Evolutionary conservation across 2,797 vertebrate genomes (phyloP).

Genomic region (Heteromormyrus szaboi): DNA sequence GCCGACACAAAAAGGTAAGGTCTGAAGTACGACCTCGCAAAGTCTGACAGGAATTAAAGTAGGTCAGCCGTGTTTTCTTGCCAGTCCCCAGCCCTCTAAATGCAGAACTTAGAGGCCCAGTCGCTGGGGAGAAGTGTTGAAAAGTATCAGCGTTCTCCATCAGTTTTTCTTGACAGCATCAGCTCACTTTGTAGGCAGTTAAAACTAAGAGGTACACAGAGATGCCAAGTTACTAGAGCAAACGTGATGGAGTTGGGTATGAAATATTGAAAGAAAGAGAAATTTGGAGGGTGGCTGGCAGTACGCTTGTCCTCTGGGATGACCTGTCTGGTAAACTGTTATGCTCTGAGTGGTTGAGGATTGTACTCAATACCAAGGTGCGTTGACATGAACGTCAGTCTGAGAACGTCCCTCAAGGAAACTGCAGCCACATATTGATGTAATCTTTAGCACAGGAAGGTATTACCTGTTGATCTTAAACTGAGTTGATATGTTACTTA

Average conservation of each 20-base stretch:
- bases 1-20: slow-evolving; percentile 76
- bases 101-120: background rate
- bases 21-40: background rate
- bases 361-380: background rate
- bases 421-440: background rate
- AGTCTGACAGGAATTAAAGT: background rate
- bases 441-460: background rate
- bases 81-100: background rate
- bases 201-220: background rate
- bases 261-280: background rate
- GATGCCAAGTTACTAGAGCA: background rate
- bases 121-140: no score
- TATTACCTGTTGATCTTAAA: background rate
- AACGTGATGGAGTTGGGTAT: background rate
- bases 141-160: background rate
- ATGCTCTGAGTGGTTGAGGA: background rate
- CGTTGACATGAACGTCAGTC: background rate
- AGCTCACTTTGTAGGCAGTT: background rate
- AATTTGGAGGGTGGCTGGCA: background rate
- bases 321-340: background rate
- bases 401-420: background rate
- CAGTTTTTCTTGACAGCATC: background rate
- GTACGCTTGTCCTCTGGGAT: background rate
- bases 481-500: no score
- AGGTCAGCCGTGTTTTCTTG: background rate